These are phyloP conservation scores for Cryptocheilus praepositus DNA, from an alignment of 2,888 invertebrate genomes.

Conservation along the genomic window DNA sequence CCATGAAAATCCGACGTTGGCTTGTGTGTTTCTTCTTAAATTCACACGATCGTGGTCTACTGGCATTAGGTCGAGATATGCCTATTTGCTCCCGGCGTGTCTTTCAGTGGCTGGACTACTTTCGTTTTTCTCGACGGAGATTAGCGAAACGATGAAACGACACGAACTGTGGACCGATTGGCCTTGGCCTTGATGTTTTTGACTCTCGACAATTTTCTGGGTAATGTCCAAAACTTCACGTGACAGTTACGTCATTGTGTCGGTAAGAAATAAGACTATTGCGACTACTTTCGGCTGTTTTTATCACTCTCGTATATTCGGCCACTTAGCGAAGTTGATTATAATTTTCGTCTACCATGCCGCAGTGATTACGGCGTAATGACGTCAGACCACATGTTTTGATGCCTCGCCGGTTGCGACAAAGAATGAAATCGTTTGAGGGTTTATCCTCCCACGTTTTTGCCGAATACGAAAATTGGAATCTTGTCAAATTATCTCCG, in stretches of 20 bases:
- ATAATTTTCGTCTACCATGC: no score
- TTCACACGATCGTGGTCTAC: not conserved
- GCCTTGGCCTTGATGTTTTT: constrained; percentile 37
- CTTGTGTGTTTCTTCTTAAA: not conserved
- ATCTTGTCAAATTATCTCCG: not conserved
- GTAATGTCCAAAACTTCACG: no score
- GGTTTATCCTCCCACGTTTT: not conserved
- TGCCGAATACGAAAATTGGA: constrained; percentile 5
- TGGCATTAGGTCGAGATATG: not conserved
- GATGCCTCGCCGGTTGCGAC: no score
- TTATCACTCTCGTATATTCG: no score
- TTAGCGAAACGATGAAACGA: constrained; percentile 20
- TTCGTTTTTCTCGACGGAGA: constrained; percentile 57
- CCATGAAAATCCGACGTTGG: not conserved
- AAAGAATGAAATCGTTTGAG: not conserved
- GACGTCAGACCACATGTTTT: no score
- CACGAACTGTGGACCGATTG: not conserved
- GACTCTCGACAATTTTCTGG: not conserved
- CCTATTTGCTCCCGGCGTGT: no score
- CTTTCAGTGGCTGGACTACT: constrained; percentile 55
- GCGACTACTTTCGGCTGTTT: no score
- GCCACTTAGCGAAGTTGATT: no score
- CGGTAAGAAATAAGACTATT: no score
- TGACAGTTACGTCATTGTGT: no score
- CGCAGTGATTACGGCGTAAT: no score